Evolutionary conservation across 2,888 invertebrate genomes (phyloP).

Genomic region (Mechanitis messenoides): DNA sequence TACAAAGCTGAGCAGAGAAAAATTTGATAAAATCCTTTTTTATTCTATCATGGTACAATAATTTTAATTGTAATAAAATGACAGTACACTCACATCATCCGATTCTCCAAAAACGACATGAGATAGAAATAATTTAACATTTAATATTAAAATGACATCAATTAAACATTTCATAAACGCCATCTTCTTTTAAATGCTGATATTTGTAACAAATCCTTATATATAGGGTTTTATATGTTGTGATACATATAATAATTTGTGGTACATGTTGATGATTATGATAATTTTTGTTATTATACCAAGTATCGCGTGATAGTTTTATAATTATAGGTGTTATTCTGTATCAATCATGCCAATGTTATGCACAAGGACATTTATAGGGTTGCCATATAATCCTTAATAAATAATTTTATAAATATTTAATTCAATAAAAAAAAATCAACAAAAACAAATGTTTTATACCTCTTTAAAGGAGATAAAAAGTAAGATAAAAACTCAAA

Average conservation of each 20-base stretch:
- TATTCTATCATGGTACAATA: not conserved
- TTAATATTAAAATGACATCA: not conserved
- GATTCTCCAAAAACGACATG: not conserved
- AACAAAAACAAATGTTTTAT: no score
- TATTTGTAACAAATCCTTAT: not conserved
- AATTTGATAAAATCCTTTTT: not conserved
- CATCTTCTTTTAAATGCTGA: not conserved
- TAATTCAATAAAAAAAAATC: not conserved
- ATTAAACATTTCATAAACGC: not conserved
- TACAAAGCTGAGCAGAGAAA: not conserved
- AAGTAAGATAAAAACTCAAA: conserved; percentile 8
- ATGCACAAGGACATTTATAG: not conserved
- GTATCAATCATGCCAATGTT: not conserved
- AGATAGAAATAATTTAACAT: not conserved
- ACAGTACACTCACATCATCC: not conserved
- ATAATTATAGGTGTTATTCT: conserved; percentile 8
- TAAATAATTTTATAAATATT: not conserved
- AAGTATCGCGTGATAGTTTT: conserved; percentile 10
- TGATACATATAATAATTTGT: conserved; percentile 18
- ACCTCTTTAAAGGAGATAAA: no score
- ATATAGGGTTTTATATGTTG: conserved; percentile 14
- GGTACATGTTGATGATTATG: conserved; percentile 6
- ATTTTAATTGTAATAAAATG: not conserved
- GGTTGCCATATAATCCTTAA: not conserved
- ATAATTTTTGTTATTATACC: conserved; percentile 3